phyloP scores from a whole-genome alignment of 2,797 vertebrate species.

The Bovichtus variegatus region DNA sequence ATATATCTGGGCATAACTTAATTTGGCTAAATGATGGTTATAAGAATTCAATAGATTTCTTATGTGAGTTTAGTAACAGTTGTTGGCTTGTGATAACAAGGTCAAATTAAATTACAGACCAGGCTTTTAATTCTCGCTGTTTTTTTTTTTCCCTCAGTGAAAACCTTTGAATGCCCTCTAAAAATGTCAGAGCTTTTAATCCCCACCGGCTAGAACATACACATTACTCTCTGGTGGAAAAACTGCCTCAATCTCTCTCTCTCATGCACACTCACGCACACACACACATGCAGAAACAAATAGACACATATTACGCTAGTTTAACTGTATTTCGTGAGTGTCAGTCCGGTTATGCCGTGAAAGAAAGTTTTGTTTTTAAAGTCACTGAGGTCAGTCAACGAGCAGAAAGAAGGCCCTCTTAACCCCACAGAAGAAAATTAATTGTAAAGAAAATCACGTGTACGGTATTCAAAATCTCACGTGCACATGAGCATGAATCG shows the following conservation, averaged over 20 bases:
- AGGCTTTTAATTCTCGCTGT: conserved; percentile 12
- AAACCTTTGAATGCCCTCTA: conserved; percentile 42
- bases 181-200: conserved; percentile 45
- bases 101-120: conserved; percentile 40
- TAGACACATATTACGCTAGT: too few relatives aligned
- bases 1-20: not conserved
- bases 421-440: too few relatives aligned
- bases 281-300: not conserved
- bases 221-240: conserved; percentile 31
- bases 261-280: not conserved
- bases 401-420: too few relatives aligned
- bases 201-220: conserved; percentile 14
- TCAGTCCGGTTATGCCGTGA: too few relatives aligned
- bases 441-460: too few relatives aligned
- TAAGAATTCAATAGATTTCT: conserved; percentile 17
- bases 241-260: not conserved
- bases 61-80: conserved; percentile 16
- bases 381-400: too few relatives aligned
- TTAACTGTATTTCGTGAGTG: too few relatives aligned
- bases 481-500: too few relatives aligned
- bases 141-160: not conserved
- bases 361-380: too few relatives aligned
- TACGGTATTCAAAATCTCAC: too few relatives aligned
- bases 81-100: conserved; percentile 34
- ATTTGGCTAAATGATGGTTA: conserved; percentile 20